Base-by-base conservation (phyloP, 1,140 invertebrate species). In the Glossosoma conforme region DNA sequence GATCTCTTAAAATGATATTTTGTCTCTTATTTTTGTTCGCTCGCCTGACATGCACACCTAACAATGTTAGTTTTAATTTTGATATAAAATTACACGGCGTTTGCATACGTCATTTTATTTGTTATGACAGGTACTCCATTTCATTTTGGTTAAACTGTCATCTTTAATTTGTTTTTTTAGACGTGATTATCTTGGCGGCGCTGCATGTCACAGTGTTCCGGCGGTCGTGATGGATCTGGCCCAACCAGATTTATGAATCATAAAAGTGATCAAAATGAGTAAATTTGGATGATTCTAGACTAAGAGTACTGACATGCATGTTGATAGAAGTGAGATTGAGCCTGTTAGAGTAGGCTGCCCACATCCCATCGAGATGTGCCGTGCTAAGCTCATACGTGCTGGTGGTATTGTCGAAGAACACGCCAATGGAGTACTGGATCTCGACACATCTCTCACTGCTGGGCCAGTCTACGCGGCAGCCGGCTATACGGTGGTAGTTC, bases 291-390 rank as follows among this genome's bases (percentile, higher is more conserved):
- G 8, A 30, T 30, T 9, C 8, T 30, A 30, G n/a, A 30, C n/a
- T n/a, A 9, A 9, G 8, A 30, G 25, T 30, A 30, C 8, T n/a
- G 25, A 30, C n/a, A 30, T 30, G n/a, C n/a, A 30, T n/a, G n/a
- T 9, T n/a, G n/a, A 9, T 30, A 9, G n/a, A n/a, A n/a, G n/a
- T n/a, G 10, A 44, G 18, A 22, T 53, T 47, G 13, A 53, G 13
- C 6, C 8, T 25, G 3, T 15, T 5, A 13, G 25, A 21, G 19
- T 44, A 40, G 13, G 8, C 49, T 2, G n/a, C 6, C 56, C 56
- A 58, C 56, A 58, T 58, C 28, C 51, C 50, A 13, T 53, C 46
- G 1, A 58, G 22, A 36, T 46, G 38, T 8, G 25, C 32, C 1
- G 14, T 40, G 4, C 46, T 49, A 14, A 58, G 32, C 25, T 58